phyloP scores from a whole-genome alignment of 2,113 vertebrate genomes.

The Bolborhynchus lineola region DNA sequence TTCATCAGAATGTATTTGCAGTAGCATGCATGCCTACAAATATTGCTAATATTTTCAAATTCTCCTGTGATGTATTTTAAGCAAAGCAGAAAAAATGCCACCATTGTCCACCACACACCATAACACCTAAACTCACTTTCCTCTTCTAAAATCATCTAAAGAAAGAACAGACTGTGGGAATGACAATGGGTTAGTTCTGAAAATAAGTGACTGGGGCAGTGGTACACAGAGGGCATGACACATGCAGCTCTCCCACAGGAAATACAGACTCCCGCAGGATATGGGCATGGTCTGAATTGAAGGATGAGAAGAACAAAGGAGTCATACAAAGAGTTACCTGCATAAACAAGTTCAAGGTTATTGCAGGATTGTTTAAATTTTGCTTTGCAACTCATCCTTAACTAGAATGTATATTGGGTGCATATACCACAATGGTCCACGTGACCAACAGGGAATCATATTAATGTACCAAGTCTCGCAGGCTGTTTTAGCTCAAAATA shows the following conservation, averaged over 20 bases:
- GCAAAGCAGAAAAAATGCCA: neutral
- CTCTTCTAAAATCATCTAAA: neutral
- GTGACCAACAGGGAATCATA: neutral
- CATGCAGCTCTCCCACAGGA: neutral
- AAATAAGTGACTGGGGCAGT: neutral
- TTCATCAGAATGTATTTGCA: neutral
- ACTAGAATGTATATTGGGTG: rapidly evolving
- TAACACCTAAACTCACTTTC: neutral
- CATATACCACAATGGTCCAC: rapidly evolving
- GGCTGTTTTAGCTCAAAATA: neutral
- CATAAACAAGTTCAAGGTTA: neutral
- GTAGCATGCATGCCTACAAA: neutral
- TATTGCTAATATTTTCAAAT: neutral
- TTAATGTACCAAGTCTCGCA: neutral
- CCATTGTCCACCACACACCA: neutral
- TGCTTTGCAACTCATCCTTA: neutral
- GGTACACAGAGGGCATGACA: neutral
- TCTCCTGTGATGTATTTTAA: neutral
- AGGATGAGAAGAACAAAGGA: neutral
- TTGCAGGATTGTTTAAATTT: neutral
- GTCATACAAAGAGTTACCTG: neutral
- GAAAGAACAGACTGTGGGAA: neutral
- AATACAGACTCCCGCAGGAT: rapidly evolving
- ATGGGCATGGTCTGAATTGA: neutral
- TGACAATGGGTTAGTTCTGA: neutral